Base-by-base conservation (phyloP, 2,888 invertebrate genomes). In the Atherix ibis region DNA sequence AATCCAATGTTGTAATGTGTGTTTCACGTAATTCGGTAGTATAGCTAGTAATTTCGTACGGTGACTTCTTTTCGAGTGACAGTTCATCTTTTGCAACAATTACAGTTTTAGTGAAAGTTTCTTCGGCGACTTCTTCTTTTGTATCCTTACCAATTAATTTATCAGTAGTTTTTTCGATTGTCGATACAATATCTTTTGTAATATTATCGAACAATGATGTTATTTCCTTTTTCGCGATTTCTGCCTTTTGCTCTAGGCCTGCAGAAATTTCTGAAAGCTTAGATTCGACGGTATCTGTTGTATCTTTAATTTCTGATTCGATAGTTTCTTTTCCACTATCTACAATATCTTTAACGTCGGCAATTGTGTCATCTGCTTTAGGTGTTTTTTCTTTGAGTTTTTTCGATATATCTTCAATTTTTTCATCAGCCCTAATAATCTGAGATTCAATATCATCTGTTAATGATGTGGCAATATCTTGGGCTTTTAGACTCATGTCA, bases 1-100 rank as follows among this genome's bases (percentile, higher is more conserved):
- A 76, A 45, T 76, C 76, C 5, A 75, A 52, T 4, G 76, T 76
- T 10, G 77, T 77, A 5, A 78, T 77, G 46, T 78, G 78, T 17
- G 78, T 78, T 64, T 78, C 78, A 39, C 77, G 62, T 34, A 78
- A 54, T 54, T 76, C 73, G 46, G 71, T 73, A 8, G 72, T 71
- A 37, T 64, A 73, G 17, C 65, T 62, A 26, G 61, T 59, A 36
- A 67, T 63, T 35, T 62, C 63, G 40, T 62, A 68, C 2, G 65
- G 42, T 2, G 40, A 37, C 38, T 52, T 48, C 3, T 36, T 40
- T 9, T 37, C 38, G 4, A 29, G 24, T 57, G 62, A 37, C 56
- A 39, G 14, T 57, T 58, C 19, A 58, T 39, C 33, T 14, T 37
- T 34, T 38, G 27, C 5, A 18, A n/a, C 14, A 16, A 27, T 31